These are phyloP conservation scores for Rhineura floridana DNA, from an alignment of 2,113 vertebrate species.

Conservation along the genomic window DNA sequence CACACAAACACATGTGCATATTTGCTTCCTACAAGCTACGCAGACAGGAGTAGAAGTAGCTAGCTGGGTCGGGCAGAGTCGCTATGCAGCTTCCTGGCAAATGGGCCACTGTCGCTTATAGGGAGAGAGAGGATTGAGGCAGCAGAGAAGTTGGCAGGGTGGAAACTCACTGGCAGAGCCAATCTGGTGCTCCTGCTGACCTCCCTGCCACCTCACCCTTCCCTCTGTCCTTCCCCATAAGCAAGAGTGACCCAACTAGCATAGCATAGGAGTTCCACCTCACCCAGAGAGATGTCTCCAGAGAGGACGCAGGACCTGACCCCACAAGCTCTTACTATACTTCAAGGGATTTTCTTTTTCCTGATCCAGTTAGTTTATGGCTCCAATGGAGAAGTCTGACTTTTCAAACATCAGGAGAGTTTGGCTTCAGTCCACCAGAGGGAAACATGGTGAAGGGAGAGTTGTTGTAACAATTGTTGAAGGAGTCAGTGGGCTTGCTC, in stretches of 20 bases:
- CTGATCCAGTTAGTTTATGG: not conserved
- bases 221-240: too few relatives aligned
- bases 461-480: not conserved
- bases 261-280: too few relatives aligned
- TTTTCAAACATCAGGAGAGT: not conserved
- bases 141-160: too few relatives aligned
- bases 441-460: not conserved
- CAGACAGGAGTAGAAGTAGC: not conserved
- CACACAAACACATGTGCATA: not conserved
- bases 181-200: too few relatives aligned
- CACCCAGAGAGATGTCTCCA: too few relatives aligned
- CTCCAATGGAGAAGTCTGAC: not conserved
- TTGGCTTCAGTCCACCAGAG: not conserved
- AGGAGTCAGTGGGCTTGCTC: not conserved
- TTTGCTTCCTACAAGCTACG: not conserved
- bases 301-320: not conserved
- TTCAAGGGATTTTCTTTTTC: not conserved
- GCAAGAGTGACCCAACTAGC: too few relatives aligned
- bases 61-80: too few relatives aligned
- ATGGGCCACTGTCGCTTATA: too few relatives aligned
- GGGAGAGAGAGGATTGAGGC: too few relatives aligned
- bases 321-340: not conserved
- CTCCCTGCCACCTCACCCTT: too few relatives aligned
- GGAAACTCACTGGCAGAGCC: too few relatives aligned
- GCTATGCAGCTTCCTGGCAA: too few relatives aligned